Evolutionary conservation across 2,113 vertebrate species (phyloP).

Genomic region (Prionailurus viverrinus): DNA sequence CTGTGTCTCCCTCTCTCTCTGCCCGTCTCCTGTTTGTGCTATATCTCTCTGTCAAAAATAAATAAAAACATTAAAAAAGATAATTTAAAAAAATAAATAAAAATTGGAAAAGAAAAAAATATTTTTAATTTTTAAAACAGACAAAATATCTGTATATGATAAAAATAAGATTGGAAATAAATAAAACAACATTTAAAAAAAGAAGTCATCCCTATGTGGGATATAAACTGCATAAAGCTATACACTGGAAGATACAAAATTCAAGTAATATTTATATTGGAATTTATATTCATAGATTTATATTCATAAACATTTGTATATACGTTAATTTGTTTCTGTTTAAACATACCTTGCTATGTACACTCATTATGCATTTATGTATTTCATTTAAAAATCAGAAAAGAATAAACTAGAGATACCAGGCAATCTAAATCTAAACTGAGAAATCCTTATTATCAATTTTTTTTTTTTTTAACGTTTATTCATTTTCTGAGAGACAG

Average conservation of each 20-base stretch:
- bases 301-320: constrained; percentile 8
- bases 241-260: constrained; percentile 4
- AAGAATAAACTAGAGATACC: constrained; percentile 14
- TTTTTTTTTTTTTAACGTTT: too few relatives aligned
- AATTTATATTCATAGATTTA: neutral
- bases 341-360: neutral
- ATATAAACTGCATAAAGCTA: neutral
- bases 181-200: too few relatives aligned
- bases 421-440: neutral
- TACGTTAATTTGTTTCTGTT: neutral
- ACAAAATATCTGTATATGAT: too few relatives aligned
- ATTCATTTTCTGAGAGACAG: too few relatives aligned
- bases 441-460: neutral
- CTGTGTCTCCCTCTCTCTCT: too few relatives aligned
- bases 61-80: too few relatives aligned
- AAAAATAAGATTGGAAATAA: too few relatives aligned
- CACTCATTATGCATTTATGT: neutral
- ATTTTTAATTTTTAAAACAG: too few relatives aligned
- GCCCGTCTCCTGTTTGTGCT: too few relatives aligned
- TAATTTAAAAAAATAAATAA: too few relatives aligned
- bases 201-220: neutral
- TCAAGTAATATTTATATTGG: neutral
- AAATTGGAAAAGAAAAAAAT: too few relatives aligned
- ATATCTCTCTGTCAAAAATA: too few relatives aligned
- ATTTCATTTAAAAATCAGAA: constrained; percentile 28